phyloP scores from a whole-genome alignment of 2,797 vertebrate species.

The Cetoscarus ocellatus region DNA sequence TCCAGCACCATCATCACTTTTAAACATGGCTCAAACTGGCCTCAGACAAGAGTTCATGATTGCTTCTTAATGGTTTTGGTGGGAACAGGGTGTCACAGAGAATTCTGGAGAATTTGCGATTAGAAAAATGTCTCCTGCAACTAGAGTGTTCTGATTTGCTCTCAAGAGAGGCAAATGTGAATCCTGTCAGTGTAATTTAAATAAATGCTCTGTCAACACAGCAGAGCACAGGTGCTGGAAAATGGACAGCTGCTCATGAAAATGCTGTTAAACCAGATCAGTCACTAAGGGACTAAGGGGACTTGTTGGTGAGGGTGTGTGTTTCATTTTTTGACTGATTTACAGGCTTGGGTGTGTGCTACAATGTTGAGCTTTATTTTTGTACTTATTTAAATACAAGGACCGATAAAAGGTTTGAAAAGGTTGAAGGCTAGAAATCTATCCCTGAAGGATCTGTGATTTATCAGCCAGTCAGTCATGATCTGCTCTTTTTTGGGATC shows the following conservation, averaged over 20 bases:
- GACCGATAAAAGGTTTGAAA: constrained; percentile 42
- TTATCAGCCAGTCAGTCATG: constrained; percentile 62
- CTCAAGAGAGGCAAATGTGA: constrained; percentile 33
- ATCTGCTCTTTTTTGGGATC: constrained; percentile 35
- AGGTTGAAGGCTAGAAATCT: constrained; percentile 4
- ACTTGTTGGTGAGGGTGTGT: constrained; percentile 7
- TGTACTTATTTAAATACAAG: constrained; percentile 56
- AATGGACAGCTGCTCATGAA: constrained; percentile 68
- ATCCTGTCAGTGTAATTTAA: constrained; percentile 50
- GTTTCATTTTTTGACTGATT: constrained; percentile 29
- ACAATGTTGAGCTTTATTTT: constrained; percentile 17
- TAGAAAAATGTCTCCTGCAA: constrained; percentile 59
- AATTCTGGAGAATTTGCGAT: constrained; percentile 25
- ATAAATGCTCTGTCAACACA: constrained; percentile 62
- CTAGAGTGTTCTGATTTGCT: constrained; percentile 41
- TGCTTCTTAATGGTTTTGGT: constrained; percentile 58
- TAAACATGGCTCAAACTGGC: constrained; percentile 15
- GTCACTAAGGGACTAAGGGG: not conserved
- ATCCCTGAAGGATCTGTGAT: constrained; percentile 63
- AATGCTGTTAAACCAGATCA: constrained; percentile 37
- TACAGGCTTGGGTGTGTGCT: constrained; percentile 8
- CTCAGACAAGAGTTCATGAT: constrained; percentile 50
- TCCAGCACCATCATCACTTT: constrained; percentile 49
- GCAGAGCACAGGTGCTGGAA: constrained; percentile 49
- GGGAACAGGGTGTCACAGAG: constrained; percentile 61